Evolutionary conservation across 2,113 vertebrate species (phyloP).

Genomic region (Paratilapia polleni): DNA sequence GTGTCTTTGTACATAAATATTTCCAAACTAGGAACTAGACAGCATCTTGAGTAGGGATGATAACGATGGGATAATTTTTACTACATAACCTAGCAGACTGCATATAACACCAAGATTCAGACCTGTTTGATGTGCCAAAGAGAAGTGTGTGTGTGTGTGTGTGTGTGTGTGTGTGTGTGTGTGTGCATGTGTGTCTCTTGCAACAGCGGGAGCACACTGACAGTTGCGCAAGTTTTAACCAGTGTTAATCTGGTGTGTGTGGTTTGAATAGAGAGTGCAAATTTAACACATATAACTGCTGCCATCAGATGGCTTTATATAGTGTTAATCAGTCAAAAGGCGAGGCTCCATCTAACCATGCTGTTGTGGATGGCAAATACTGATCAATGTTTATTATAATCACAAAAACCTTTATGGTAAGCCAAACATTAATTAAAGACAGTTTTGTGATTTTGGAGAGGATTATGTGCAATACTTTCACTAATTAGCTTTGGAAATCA

Average conservation of each 20-base stretch:
- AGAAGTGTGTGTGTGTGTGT: conserved; percentile 1
- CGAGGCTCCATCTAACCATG: not conserved
- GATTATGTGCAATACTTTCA: accelerated
- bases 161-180: too few species aligned
- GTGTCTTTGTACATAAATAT: not conserved
- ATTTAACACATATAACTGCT: not conserved
- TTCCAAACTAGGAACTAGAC: not conserved
- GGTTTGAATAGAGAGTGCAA: not conserved
- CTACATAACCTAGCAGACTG: not conserved
- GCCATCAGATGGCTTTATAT: not conserved
- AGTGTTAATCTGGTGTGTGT: not conserved
- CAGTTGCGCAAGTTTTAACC: conserved; percentile 11
- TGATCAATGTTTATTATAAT: conserved; percentile 9
- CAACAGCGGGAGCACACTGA: not conserved
- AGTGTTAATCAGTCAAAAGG: not conserved
- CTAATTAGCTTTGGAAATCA: not conserved
- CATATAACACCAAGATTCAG: not conserved
- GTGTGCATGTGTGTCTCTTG: not conserved
- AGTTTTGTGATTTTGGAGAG: not conserved
- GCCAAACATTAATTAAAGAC: not conserved
- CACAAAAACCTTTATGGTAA: not conserved
- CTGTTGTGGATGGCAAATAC: not conserved
- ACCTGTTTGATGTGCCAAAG: not conserved
- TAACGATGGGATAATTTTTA: not conserved
- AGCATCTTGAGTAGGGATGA: not conserved